Conservation (phyloP, 1,140 invertebrate species). For the Drosophila arawakana region DNA sequence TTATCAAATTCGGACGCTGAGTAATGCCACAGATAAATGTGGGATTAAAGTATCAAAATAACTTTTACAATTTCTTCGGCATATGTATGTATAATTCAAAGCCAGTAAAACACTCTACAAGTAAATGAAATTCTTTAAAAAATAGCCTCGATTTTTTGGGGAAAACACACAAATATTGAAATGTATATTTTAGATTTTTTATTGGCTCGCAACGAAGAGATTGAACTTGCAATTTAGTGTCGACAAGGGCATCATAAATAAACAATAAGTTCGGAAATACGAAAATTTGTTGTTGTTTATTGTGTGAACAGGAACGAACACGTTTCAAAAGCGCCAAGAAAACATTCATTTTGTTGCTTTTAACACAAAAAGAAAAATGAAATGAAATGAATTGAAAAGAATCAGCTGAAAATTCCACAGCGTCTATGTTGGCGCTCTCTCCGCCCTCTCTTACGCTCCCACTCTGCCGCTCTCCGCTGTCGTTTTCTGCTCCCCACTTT, state of each 20-base stretch:
- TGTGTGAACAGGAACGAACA: constrained; percentile 34
- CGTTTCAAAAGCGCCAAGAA: constrained; percentile 35
- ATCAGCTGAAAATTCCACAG: constrained; percentile 40
- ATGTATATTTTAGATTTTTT: constrained; percentile 4
- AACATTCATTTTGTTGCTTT: constrained; percentile 49
- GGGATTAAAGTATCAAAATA: too few species aligned
- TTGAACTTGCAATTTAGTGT: constrained; percentile 52
- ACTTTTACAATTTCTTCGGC: too few species aligned
- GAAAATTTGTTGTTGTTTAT: constrained; percentile 32
- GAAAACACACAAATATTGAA: too few species aligned
- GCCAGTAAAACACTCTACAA: too few species aligned
- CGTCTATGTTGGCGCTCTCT: constrained; percentile 5
- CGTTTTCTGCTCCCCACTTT: background rate
- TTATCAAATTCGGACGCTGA: too few species aligned
- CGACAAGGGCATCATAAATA: constrained; percentile 53
- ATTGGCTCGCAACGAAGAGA: constrained; percentile 14
- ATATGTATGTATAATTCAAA: too few species aligned
- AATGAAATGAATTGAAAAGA: constrained; percentile 17
- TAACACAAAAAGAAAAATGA: constrained; percentile 14
- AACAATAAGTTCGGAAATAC: constrained; percentile 38
- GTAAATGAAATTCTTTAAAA: too few species aligned
- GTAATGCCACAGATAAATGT: too few species aligned
- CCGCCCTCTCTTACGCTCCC: background rate
- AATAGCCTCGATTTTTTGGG: too few species aligned
- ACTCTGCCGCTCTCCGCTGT: background rate